Percentiles rank a stretch among this genome's conserved stretches.
Evolutionary conservation across 1,140 invertebrate genomes (phyloP).

Genomic region (Drosophila malerkotliana): DNA sequence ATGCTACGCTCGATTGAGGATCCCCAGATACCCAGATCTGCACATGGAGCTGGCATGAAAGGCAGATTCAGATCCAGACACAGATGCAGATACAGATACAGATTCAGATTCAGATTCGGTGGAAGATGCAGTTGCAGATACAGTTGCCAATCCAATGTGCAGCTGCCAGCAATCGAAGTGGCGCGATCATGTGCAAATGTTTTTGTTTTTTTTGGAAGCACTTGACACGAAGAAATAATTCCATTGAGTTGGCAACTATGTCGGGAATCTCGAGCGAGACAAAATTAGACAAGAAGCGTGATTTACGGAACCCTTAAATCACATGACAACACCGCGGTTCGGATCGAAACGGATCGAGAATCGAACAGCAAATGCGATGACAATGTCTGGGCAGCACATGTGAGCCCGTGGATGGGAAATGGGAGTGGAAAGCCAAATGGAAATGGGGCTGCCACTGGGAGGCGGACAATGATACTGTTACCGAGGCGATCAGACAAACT

Average conservation of each 20-base stretch:
- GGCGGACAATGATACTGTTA: constrained; percentile 45
- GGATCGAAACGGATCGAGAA: constrained; percentile 53
- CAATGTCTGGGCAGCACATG: constrained; percentile 70
- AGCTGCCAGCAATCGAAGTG: constrained; percentile 51
- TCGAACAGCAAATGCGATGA: constrained; percentile 70
- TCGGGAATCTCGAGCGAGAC: constrained; percentile 75
- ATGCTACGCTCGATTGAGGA: constrained; percentile 67
- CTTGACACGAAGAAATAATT: constrained; percentile 80
- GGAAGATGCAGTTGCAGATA: constrained; percentile 35
- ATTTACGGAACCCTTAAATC: constrained; percentile 81
- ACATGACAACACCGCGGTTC: constrained; percentile 57
- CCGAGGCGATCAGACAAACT: constrained; percentile 43
- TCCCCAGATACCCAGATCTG: constrained; percentile 49
- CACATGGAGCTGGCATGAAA: constrained; percentile 40
- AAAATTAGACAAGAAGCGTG: constrained; percentile 79
- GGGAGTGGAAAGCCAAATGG: constrained; percentile 17
- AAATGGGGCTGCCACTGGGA: constrained; percentile 12
- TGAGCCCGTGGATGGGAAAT: constrained; percentile 20
- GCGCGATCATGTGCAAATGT: constrained; percentile 62
- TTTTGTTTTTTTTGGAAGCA: constrained; percentile 57
- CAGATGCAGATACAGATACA: constrained; percentile 44
- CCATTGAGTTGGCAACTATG: constrained; percentile 78
- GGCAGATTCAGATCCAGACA: constrained; percentile 40
- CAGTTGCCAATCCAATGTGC: constrained; percentile 35
- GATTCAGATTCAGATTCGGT: constrained; percentile 43